Percentiles rank a stretch among this genome's conserved stretches.
Conservation (phyloP, 2,888 invertebrate genomes). For the Scelioninae gen. 1 region DNA sequence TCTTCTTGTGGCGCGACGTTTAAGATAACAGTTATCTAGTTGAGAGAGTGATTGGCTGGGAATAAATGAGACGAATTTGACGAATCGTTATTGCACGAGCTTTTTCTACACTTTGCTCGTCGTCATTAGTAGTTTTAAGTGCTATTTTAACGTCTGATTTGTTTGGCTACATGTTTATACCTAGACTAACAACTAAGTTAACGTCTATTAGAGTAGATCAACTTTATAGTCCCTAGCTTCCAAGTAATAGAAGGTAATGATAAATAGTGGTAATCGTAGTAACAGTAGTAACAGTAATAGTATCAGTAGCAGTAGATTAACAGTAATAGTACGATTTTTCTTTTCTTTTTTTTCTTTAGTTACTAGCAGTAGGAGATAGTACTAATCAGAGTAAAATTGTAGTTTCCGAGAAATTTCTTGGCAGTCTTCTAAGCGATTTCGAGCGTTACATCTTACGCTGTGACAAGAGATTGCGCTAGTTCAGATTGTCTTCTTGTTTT, state of each 20-base stretch:
- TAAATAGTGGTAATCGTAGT: conserved; percentile 65
- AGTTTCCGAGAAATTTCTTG: conserved; percentile 46
- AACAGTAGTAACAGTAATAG: conserved; percentile 64
- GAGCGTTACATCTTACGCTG: conserved; percentile 16
- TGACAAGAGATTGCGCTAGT: conserved; percentile 35
- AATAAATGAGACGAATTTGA: conserved; percentile 52
- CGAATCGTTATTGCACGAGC: background rate
- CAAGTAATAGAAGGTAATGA: conserved; percentile 64
- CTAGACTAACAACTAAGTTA: conserved; percentile 64
- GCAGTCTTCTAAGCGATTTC: conserved; percentile 45
- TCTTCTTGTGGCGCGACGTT: conserved; percentile 5
- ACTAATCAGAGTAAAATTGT: conserved; percentile 46
- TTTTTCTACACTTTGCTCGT: conserved; percentile 27
- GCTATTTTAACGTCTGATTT: conserved; percentile 51
- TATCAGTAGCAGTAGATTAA: conserved; percentile 62
- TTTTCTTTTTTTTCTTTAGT: conserved; percentile 36
- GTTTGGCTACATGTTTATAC: conserved; percentile 52
- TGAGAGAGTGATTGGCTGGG: conserved; percentile 35
- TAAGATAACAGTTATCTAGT: conserved; percentile 32
- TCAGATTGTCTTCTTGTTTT: conserved; percentile 4
- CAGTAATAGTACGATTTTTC: conserved; percentile 50
- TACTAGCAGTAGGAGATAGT: conserved; percentile 64
- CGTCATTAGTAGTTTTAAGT: conserved; percentile 37
- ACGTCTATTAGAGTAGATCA: conserved; percentile 63
- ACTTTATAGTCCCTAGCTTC: conserved; percentile 63